Conservation (phyloP, 2,888 invertebrate genomes). For the Papilio elwesi region DNA sequence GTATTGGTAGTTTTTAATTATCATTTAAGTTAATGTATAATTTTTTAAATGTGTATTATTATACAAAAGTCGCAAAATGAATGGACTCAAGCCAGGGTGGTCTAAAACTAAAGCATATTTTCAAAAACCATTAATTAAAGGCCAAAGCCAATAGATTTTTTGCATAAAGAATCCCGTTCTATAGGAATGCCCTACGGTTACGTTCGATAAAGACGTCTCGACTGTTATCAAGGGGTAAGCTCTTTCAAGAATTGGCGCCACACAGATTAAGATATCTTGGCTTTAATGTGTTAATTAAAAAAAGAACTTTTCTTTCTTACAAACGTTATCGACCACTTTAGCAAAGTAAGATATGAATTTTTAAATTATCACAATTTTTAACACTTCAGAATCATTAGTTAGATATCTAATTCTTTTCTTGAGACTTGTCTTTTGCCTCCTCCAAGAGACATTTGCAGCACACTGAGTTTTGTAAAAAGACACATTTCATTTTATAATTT, state of each 20-base stretch:
- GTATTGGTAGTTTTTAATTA: not conserved
- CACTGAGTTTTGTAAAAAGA: not conserved
- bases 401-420: conserved; percentile 29
- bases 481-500: too few species aligned
- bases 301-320: conserved; percentile 69
- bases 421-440: conserved; percentile 9
- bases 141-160: conserved; percentile 66
- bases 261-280: conserved; percentile 79
- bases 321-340: conserved; percentile 77
- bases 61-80: conserved; percentile 26
- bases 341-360: conserved; percentile 64
- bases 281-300: conserved; percentile 82
- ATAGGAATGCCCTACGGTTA: conserved; percentile 65
- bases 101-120: conserved; percentile 57
- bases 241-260: conserved; percentile 81
- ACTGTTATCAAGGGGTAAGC: conserved; percentile 75
- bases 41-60: not conserved
- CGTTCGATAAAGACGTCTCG: conserved; percentile 73
- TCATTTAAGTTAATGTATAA: not conserved
- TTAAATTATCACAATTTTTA: conserved; percentile 72
- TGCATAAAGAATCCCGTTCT: conserved; percentile 69
- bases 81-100: conserved; percentile 58
- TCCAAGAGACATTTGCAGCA: not conserved
- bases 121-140: conserved; percentile 64
- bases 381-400: conserved; percentile 73